Evolutionary conservation across 2,888 invertebrate species (phyloP), one percentile per base, ranked within the genome.

Genomic region (Argynnis bischoffii): DNA sequence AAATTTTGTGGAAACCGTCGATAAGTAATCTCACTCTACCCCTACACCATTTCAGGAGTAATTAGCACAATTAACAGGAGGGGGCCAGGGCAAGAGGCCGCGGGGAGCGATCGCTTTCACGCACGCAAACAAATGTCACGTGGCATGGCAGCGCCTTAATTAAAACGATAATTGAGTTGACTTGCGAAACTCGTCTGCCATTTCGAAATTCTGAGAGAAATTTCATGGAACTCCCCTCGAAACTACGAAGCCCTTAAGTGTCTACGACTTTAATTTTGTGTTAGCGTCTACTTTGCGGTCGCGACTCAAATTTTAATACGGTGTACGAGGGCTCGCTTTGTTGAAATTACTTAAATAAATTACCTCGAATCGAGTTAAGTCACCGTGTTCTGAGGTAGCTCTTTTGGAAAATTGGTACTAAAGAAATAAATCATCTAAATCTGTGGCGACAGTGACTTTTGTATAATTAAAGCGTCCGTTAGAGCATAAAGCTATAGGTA

Each of bases 121-220:
- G 90, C 91, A 92, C 89, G 92, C 91, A 91, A 92, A 92, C 91
- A 93, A 92, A 93, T 88, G 92, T 90, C 92, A 92, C 92, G 92
- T 91, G 91, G 89, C 88, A 84, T 84, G 85, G 84, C 75, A 71
- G 74, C 86, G 90, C 91, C 90, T 91, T 92, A 92, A 92, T 92
- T 92, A 92, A 92, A 92, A 92, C 92, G 92, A 92, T 92, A 92
- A 92, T 92, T 92, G 92, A 92, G 92, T 92, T 91, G 92, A 92
- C 91, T 92, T 89, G 90, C 85, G 90, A 91, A 92, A 91, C 89
- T 91, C 90, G 89, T 88, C 90, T 91, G 90, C 90, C 91, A 89
- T 92, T 92, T 90, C 89, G 86, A 88, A 89, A 90, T 91, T 89
- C 89, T 86, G 81, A 83, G 88, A 84, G 90, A 88, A 91, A 89